Percentiles rank a stretch among this genome's conserved stretches.
phyloP scores from a whole-genome alignment of 2,113 vertebrate species.

The Ceratotherium simum region DNA sequence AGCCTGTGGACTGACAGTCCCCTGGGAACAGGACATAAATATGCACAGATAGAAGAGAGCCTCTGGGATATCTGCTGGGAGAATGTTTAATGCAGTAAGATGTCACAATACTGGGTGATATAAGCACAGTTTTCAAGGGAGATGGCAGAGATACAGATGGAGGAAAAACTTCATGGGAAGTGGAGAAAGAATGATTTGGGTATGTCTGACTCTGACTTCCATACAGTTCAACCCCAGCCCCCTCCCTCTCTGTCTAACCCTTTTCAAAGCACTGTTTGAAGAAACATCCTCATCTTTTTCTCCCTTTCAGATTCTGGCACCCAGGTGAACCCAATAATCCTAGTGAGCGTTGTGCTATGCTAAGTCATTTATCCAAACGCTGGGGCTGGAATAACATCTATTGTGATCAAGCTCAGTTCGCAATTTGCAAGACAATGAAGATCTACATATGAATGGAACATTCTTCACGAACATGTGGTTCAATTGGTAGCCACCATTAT shows the following conservation, averaged over 20 bases:
- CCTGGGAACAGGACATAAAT: not conserved
- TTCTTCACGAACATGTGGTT: not conserved
- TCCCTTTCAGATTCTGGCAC: constrained; percentile 72
- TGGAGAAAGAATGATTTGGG: not conserved
- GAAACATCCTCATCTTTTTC: not conserved
- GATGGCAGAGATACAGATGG: not conserved
- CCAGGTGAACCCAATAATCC: rapidly evolving
- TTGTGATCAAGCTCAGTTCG: rapidly evolving
- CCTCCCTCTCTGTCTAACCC: not conserved
- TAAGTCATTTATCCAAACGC: rapidly evolving
- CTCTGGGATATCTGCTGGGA: not conserved
- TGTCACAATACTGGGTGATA: not conserved
- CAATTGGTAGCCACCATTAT: not conserved
- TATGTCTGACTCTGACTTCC: not conserved
- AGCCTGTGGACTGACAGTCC: too few species aligned
- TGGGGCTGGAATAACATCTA: not conserved
- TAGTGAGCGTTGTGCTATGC: rapidly evolving
- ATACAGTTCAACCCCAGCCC: not conserved
- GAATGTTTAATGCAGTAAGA: not conserved
- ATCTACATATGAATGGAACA: constrained; percentile 34
- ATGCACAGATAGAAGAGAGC: not conserved
- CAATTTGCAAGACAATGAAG: constrained; percentile 66
- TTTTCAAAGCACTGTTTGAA: not conserved
- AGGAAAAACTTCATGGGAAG: not conserved
- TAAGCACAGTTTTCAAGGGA: not conserved